Percentiles rank a stretch among this genome's conserved stretches.
Evolutionary conservation across 2,888 invertebrate species (phyloP).

Genomic region (Chironomus tentans): DNA sequence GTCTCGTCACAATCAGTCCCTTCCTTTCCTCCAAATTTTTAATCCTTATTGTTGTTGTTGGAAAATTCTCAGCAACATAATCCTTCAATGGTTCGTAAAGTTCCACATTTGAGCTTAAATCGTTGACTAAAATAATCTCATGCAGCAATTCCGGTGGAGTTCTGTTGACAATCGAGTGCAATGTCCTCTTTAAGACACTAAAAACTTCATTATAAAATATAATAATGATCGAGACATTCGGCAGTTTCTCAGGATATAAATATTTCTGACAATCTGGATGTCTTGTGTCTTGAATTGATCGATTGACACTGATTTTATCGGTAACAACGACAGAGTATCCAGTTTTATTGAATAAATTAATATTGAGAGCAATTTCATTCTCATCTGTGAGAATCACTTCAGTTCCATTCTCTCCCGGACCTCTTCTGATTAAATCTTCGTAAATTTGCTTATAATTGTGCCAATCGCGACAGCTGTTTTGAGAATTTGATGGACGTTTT

Average conservation of each 20-base stretch:
- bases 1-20: slow-evolving; percentile 80
- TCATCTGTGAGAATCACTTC: background rate
- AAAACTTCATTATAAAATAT: background rate
- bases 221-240: background rate
- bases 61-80: slow-evolving; percentile 35
- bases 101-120: slow-evolving; percentile 44
- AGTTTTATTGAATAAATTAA: background rate
- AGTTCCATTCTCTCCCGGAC: background rate
- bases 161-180: background rate
- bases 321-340: background rate
- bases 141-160: slow-evolving; percentile 1
- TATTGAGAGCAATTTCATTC: background rate
- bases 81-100: slow-evolving; percentile 42
- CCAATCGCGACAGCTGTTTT: slow-evolving; percentile 3
- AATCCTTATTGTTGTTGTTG: slow-evolving; percentile 52
- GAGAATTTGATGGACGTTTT: background rate
- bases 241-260: background rate
- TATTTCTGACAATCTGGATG: background rate
- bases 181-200: background rate
- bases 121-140: slow-evolving; percentile 45
- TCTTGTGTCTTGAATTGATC: background rate
- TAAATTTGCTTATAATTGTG: background rate
- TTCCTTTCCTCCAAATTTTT: slow-evolving; percentile 70
- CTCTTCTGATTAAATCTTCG: background rate
- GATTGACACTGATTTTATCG: background rate